Conservation (phyloP, 2,113 vertebrate genomes). For the Collichthys lucidus region DNA sequence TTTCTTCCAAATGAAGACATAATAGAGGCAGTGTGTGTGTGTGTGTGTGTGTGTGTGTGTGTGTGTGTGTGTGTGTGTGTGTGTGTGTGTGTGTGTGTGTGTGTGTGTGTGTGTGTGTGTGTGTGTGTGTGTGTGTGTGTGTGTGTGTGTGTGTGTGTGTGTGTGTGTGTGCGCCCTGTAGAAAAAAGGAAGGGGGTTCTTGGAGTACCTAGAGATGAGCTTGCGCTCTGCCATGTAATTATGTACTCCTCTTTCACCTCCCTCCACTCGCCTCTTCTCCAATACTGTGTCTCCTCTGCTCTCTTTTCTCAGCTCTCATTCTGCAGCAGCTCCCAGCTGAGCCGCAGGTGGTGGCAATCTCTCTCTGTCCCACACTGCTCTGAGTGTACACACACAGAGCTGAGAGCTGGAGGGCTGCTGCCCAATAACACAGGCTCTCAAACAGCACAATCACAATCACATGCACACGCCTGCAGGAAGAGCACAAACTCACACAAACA, state of each 20-base stretch:
- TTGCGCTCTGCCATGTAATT: conserved; percentile 76
- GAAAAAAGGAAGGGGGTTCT: conserved; percentile 42
- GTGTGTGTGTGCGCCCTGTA: conserved; percentile 27
- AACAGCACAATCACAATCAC: conserved; percentile 42
- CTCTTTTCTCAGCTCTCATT: conserved; percentile 49
- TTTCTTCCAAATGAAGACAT: conserved; percentile 77
- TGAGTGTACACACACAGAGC: conserved; percentile 57
- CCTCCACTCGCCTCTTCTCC: conserved; percentile 53
- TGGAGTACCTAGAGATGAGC: conserved; percentile 68
- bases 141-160: conserved; percentile 29
- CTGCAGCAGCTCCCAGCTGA: conserved; percentile 70
- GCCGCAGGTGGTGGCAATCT: conserved; percentile 80
- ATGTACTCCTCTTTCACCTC: conserved; percentile 75
- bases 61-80: conserved; percentile 27
- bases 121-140: conserved; percentile 27
- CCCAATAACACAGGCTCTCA: conserved; percentile 69
- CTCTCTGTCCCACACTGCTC: conserved; percentile 59
- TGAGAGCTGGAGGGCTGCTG: conserved; percentile 54
- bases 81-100: conserved; percentile 35
- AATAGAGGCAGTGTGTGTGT: conserved; percentile 41
- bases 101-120: conserved; percentile 26
- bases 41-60: conserved; percentile 35
- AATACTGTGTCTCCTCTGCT: conserved; percentile 29
- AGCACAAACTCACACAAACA: background rate
- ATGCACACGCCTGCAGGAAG: conserved; percentile 26